Percentiles rank a stretch among this genome's conserved stretches.
phyloP scores from a whole-genome alignment of 2,113 vertebrate species.

The Callopanchax toddi region DNA sequence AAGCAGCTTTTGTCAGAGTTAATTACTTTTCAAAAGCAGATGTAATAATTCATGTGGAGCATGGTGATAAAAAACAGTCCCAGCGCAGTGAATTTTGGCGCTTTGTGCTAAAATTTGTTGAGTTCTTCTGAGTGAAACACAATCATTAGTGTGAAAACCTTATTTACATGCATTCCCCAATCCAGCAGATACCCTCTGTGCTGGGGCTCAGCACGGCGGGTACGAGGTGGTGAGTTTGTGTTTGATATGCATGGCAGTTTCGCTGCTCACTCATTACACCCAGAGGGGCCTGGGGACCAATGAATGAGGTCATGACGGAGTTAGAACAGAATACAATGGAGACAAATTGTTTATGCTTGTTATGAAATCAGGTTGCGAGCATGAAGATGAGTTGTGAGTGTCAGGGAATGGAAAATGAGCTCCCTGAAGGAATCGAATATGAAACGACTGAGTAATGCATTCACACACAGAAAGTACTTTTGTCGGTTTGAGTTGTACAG shows the following conservation, averaged over 20 bases:
- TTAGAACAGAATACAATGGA: conserved; percentile 50
- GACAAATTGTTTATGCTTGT: conserved; percentile 69
- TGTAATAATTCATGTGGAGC: background rate
- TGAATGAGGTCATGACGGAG: conserved; percentile 59
- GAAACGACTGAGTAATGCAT: conserved; percentile 49
- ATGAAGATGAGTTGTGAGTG: conserved; percentile 56
- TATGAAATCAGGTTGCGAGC: conserved; percentile 60
- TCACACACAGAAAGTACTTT: conserved; percentile 39
- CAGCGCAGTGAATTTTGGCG: background rate
- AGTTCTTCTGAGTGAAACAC: background rate
- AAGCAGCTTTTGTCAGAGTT: background rate
- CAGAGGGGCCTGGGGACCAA: conserved; percentile 48
- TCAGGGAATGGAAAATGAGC: conserved; percentile 58
- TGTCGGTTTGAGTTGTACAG: conserved; percentile 32
- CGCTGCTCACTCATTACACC: conserved; percentile 42
- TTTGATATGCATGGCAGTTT: conserved; percentile 54
- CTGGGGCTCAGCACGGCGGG: background rate
- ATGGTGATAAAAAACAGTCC: background rate
- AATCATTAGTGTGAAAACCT: background rate
- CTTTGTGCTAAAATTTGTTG: too few relatives aligned
- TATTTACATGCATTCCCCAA: conserved; percentile 5
- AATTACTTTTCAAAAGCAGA: conserved; percentile 16
- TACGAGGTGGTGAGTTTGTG: conserved; percentile 8
- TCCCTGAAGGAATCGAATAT: conserved; percentile 49
- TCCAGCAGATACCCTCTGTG: background rate